Base-by-base conservation (phyloP, 1,140 invertebrate species). In the Tigriopus japonicus region DNA sequence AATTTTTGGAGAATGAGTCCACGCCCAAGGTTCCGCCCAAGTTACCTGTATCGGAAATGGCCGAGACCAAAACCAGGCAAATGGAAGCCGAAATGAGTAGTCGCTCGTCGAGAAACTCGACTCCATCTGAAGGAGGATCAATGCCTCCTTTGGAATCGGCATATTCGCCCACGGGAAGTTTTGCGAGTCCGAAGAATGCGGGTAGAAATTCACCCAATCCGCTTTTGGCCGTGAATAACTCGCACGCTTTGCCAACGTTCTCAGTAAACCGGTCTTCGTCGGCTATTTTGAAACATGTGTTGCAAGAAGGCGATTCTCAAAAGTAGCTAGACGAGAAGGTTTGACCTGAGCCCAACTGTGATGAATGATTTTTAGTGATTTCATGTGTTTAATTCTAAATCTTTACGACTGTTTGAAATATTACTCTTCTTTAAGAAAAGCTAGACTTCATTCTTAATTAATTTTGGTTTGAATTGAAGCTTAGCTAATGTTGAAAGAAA, bases 1-100 rank as follows among this genome's bases (percentile, higher is more conserved):
- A 53, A 23, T 61, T 61, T 15, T 15, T 61, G 23, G 49, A 61
- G 53, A 51, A 17, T 15, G 59, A 61, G 23, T 61, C 59, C 59
- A 40, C 19, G 5, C 49, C 58, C 14, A 40, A 59, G 15, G n/a
- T 12, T 5, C 14, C 55, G 5, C n/a, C 42, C 58, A 35, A 52
- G 17, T 17, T 49, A 23, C 17, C 42, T 15, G 14, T 28, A 2
- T 14, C 42, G 1, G 43, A 59, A 45, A 59, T 59, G 17, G 14
- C 23, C 24, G 24, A 24, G 24, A 21, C 23, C 24, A 17, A 19
- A 17, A 21, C 52, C 5, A 28, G 14, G 6, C n/a, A 23, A 55
- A 19, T 40, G n/a, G 15, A 15, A 24, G 21, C 53, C 15, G 28
- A 55, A 15, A 51, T 23, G 15, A 23, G 24, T 15, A 23, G n/a